Evolutionary conservation across 2,888 invertebrate genomes (phyloP).

Genomic region (Pandemis corylana): DNA sequence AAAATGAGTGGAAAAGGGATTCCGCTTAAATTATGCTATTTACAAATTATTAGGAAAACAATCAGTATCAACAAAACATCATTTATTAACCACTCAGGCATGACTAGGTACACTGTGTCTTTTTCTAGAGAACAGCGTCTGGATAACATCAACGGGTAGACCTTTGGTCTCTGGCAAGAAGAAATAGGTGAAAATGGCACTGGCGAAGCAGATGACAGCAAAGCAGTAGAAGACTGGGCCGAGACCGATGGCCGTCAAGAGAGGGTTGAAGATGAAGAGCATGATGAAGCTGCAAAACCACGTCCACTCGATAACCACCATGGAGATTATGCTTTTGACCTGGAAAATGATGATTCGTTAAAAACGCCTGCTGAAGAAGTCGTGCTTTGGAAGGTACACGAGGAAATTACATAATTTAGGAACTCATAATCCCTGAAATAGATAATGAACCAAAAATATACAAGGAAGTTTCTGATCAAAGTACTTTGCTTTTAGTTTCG

Average conservation of each 20-base stretch:
- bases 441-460: no score
- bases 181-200: conserved; percentile 44
- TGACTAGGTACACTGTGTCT: not conserved
- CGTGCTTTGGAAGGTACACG: no score
- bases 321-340: conserved; percentile 62
- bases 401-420: no score
- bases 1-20: no score
- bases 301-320: conserved; percentile 62
- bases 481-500: no score
- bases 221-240: conserved; percentile 57
- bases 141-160: conserved; percentile 48
- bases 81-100: not conserved
- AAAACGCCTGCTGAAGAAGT: not conserved
- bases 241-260: conserved; percentile 55
- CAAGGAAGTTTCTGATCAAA: no score
- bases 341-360: not conserved
- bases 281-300: conserved; percentile 62
- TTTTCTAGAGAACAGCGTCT: conserved; percentile 42
- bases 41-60: not conserved
- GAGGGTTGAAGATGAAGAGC: conserved; percentile 61
- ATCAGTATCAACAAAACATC: not conserved
- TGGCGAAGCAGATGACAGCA: conserved; percentile 42
- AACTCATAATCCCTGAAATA: no score
- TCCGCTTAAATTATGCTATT: no score
- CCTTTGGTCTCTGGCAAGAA: conserved; percentile 51